Conservation (phyloP, 1,140 invertebrate genomes). For the Bombus vancouverensis region DNA sequence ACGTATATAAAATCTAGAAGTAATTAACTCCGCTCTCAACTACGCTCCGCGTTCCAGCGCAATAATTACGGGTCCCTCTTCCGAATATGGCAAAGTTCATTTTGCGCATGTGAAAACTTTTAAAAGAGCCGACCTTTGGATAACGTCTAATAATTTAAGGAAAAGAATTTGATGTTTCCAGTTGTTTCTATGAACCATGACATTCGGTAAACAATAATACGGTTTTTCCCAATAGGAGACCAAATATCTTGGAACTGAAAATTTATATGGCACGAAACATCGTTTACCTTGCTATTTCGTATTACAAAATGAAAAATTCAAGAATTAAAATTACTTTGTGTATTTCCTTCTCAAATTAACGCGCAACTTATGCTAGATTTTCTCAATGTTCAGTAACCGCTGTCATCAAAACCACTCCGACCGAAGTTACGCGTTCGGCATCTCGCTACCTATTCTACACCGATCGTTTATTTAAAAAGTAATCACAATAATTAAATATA, state of each 20-base stretch:
- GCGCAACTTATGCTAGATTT: too few relatives aligned
- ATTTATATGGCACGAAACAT: too few relatives aligned
- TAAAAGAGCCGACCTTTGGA: neutral
- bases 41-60: neutral
- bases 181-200: neutral
- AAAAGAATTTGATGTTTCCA: neutral
- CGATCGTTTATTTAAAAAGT: neutral
- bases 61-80: neutral
- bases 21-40: conserved; percentile 32
- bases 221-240: too few relatives aligned
- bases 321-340: neutral
- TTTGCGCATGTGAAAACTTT: neutral
- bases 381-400: too few relatives aligned
- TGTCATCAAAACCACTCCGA: neutral
- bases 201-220: neutral
- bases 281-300: too few relatives aligned
- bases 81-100: neutral
- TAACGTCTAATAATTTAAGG: neutral
- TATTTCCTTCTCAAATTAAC: neutral
- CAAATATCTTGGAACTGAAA: too few relatives aligned
- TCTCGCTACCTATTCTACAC: neutral
- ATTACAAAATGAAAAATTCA: too few relatives aligned
- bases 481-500: neutral
- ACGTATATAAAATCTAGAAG: conserved; percentile 6
- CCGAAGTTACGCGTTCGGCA: neutral